Percentiles rank a stretch among this genome's conserved stretches.
Evolutionary conservation across 2,888 invertebrate species (phyloP).

Genomic region (Apamea monoglypha): DNA sequence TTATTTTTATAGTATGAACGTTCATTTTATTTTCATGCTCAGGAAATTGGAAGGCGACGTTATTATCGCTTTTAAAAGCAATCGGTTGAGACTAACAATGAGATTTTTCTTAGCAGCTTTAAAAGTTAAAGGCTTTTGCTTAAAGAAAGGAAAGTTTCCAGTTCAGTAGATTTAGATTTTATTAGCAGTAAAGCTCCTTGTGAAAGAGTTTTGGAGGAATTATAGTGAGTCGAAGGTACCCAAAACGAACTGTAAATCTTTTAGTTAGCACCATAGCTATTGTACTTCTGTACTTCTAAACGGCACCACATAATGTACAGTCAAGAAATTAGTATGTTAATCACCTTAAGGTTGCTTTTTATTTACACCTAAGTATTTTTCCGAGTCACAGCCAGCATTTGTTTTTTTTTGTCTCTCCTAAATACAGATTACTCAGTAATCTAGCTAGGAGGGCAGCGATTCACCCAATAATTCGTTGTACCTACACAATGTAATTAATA

Average conservation of each 20-base stretch:
- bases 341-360: no score
- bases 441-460: no score
- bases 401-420: no score
- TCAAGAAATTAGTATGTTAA: no score
- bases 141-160: constrained; percentile 45
- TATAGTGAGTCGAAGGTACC: background rate
- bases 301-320: no score
- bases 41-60: constrained; percentile 47
- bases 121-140: constrained; percentile 39
- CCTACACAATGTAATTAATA: no score
- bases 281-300: background rate
- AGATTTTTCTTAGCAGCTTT: constrained; percentile 49
- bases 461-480: no score
- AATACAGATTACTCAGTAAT: no score
- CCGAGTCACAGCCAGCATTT: no score
- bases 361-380: no score
- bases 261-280: background rate
- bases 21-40: constrained; percentile 12
- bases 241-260: background rate
- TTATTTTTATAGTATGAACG: background rate
- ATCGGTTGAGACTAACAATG: constrained; percentile 45
- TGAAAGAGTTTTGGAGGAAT: constrained; percentile 25
- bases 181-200: constrained; percentile 49
- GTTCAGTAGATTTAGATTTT: constrained; percentile 49
- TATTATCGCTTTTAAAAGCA: constrained; percentile 45